phyloP scores from a whole-genome alignment of 2,797 vertebrate species.

The Esox lucius region DNA sequence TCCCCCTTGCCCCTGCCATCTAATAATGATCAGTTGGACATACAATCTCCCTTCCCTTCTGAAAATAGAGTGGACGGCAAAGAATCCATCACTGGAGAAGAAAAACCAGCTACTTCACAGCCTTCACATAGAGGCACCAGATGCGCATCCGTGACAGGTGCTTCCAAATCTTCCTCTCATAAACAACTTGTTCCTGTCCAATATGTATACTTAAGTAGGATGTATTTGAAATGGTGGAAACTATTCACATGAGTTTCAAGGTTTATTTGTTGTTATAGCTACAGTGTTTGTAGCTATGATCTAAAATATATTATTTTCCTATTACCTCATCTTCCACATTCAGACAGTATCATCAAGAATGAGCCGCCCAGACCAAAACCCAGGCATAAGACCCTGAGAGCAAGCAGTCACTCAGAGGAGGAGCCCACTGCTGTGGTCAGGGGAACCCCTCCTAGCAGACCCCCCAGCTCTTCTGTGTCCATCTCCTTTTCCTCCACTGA shows the following conservation, averaged over 20 bases:
- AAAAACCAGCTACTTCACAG: conserved; percentile 59
- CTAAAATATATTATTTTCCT: not conserved
- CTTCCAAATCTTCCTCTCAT: not conserved
- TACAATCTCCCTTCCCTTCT: conserved; percentile 27
- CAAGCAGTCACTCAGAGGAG: conserved; percentile 47
- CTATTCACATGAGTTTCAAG: not conserved
- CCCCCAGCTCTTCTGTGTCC: conserved; percentile 58
- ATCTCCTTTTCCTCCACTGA: conserved; percentile 54
- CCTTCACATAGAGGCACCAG: conserved; percentile 48
- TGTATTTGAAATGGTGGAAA: not conserved
- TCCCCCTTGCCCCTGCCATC: conserved; percentile 45
- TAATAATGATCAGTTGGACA: conserved; percentile 45
- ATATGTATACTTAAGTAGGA: not conserved
- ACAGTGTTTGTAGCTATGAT: not conserved
- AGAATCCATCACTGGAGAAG: conserved; percentile 12
- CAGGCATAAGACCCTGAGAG: conserved; percentile 67
- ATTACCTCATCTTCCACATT: not conserved
- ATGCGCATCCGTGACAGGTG: conserved; percentile 45
- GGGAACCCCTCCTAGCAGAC: conserved; percentile 50
- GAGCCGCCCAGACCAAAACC: conserved; percentile 76
- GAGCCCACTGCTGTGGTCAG: conserved; percentile 47
- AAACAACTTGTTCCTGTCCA: not conserved
- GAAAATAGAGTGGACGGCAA: conserved; percentile 27
- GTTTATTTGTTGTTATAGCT: not conserved
- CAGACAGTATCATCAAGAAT: conserved; percentile 11